phyloP scores from a whole-genome alignment of 2,113 vertebrate species.

The Mola mola region DNA sequence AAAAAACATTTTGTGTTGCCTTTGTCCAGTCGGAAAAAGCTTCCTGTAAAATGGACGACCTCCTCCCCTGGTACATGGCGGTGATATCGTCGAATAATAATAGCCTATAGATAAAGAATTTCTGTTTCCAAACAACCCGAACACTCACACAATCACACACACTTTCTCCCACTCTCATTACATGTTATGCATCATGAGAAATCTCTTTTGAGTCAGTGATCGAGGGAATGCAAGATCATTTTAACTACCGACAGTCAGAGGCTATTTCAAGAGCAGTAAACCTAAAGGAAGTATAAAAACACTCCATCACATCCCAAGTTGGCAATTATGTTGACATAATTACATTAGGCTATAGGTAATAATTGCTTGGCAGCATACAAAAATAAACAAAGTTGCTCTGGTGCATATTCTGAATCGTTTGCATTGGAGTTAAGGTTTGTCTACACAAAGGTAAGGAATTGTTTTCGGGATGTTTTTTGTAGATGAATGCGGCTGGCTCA shows the following conservation, averaged over 20 bases:
- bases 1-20: constrained; percentile 29
- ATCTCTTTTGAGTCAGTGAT: constrained; percentile 18
- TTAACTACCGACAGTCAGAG: constrained; percentile 10
- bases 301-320: constrained; percentile 67
- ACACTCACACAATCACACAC: constrained; percentile 31
- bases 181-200: constrained; percentile 48
- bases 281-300: constrained; percentile 72
- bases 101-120: constrained; percentile 70
- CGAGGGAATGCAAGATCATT: constrained; percentile 9
- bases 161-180: constrained; percentile 54
- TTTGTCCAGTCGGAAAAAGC: constrained; percentile 43
- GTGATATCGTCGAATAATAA: constrained; percentile 55
- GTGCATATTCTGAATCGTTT: constrained; percentile 74
- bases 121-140: constrained; percentile 41
- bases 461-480: constrained; percentile 53
- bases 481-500: constrained; percentile 66
- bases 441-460: constrained; percentile 60
- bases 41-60: constrained; percentile 23
- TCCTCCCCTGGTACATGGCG: constrained; percentile 24
- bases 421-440: constrained; percentile 65
- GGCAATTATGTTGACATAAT: constrained; percentile 73
- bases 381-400: constrained; percentile 81
- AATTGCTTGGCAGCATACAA: constrained; percentile 78
- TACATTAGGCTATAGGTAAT: constrained; percentile 70
- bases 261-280: constrained; percentile 57